Conservation (phyloP, 2,797 vertebrate species). For the Nasua narica region DNA sequence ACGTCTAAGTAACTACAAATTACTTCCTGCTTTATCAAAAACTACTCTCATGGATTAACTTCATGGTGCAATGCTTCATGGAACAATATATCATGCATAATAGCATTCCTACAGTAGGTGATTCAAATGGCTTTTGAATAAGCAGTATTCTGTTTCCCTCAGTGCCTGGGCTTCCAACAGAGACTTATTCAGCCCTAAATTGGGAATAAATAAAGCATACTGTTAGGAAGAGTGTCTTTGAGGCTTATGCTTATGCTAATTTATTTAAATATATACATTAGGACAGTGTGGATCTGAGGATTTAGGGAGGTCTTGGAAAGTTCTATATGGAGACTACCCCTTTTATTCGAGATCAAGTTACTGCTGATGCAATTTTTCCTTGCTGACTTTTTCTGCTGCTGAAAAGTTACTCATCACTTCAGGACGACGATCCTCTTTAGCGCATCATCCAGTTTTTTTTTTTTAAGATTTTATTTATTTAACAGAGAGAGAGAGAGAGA, state of each 20-base stretch:
- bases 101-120: not conserved
- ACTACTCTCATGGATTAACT: not conserved
- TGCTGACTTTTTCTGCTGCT: not conserved
- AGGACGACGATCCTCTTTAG: not conserved
- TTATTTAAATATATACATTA: slow-evolving; percentile 67
- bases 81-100: not conserved
- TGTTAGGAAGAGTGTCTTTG: not conserved
- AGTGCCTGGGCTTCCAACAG: slow-evolving; percentile 28
- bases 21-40: slow-evolving; percentile 41
- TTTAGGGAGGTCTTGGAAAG: slow-evolving; percentile 37
- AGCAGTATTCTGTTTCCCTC: not conserved
- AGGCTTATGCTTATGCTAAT: slow-evolving; percentile 51
- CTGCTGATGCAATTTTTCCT: not conserved
- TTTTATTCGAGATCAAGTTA: slow-evolving; percentile 34
- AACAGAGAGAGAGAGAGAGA: too few relatives aligned
- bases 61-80: not conserved
- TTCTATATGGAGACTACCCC: not conserved
- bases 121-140: slow-evolving; percentile 34
- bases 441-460: rapidly evolving
- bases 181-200: not conserved
- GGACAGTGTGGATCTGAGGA: not conserved
- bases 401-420: not conserved
- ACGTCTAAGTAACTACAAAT: slow-evolving; percentile 13
- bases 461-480: too few relatives aligned
- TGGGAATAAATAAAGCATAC: slow-evolving; percentile 54